Percentiles rank a stretch among this genome's conserved stretches.
Conservation (phyloP, 2,888 invertebrate species). For the Platycnemis pennipes region DNA sequence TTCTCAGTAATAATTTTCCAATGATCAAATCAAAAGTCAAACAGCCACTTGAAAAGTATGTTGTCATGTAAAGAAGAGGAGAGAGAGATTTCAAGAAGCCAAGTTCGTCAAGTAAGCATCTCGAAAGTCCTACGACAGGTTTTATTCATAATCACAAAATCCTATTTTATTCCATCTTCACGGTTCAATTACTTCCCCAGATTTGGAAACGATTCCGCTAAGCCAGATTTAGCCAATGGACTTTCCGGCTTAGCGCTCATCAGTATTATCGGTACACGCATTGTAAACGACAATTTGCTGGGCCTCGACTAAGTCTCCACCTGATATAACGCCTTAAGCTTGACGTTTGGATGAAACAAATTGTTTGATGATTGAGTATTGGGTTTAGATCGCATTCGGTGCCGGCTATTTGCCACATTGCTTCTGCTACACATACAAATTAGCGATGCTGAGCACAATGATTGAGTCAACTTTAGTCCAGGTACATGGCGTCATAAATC, state of each 20-base stretch:
- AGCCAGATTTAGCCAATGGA: background rate
- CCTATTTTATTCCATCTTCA: background rate
- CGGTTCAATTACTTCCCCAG: background rate
- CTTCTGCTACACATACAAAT: background rate
- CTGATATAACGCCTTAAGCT: background rate
- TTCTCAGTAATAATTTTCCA: too few species aligned
- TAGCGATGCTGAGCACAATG: background rate
- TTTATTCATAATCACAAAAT: too few species aligned
- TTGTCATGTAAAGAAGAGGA: too few species aligned
- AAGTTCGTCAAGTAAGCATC: too few species aligned
- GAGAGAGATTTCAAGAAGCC: too few species aligned
- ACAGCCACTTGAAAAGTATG: too few species aligned
- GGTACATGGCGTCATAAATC: background rate
- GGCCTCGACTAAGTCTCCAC: background rate
- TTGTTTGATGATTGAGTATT: background rate
- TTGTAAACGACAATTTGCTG: background rate
- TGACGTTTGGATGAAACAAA: background rate
- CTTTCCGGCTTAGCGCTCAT: background rate
- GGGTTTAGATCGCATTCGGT: background rate
- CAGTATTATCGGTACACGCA: background rate
- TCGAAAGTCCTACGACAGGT: too few species aligned
- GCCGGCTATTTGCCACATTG: background rate
- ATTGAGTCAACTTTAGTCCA: background rate
- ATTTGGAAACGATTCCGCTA: background rate
- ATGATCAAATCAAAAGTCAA: too few species aligned